Conservation (phyloP, 2,888 invertebrate genomes). For the Leucania comma region DNA sequence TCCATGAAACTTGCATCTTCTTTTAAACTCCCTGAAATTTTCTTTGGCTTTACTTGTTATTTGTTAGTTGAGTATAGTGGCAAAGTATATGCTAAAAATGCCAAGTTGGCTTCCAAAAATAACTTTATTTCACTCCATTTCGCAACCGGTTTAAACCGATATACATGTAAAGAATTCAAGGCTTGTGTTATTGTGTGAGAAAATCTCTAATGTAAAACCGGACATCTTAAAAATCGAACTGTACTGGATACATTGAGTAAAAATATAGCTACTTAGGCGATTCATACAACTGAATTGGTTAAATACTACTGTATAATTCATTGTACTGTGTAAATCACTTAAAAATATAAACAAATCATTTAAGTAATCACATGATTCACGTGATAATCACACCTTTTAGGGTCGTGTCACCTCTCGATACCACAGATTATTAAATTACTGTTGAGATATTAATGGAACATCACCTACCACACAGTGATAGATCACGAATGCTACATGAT, state of each 20-base stretch:
- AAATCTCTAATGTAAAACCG: background rate
- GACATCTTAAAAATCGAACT: background rate
- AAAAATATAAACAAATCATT: constrained; percentile 9
- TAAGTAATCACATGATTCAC: constrained; percentile 8
- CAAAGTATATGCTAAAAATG: constrained; percentile 1
- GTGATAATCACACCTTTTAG: constrained; percentile 30
- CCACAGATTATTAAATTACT: constrained; percentile 25
- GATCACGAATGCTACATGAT: constrained; percentile 26
- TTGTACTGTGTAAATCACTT: constrained; percentile 1
- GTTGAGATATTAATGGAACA: constrained; percentile 9
- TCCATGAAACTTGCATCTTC: background rate
- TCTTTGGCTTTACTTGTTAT: background rate
- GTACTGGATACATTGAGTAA: background rate
- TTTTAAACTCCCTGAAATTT: background rate
- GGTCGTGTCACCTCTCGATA: constrained; percentile 29
- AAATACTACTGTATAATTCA: constrained; percentile 3
- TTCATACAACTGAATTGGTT: background rate
- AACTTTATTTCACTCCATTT: constrained; percentile 21
- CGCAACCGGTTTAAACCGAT: constrained; percentile 32
- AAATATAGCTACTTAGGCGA: background rate
- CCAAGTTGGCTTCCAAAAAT: constrained; percentile 35
- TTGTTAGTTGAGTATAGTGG: background rate
- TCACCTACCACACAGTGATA: constrained; percentile 15
- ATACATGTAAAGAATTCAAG: constrained; percentile 9
- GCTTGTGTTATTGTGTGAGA: background rate